phyloP scores from a whole-genome alignment of 2,797 vertebrate genomes.

The Pipistrellus kuhlii region DNA sequence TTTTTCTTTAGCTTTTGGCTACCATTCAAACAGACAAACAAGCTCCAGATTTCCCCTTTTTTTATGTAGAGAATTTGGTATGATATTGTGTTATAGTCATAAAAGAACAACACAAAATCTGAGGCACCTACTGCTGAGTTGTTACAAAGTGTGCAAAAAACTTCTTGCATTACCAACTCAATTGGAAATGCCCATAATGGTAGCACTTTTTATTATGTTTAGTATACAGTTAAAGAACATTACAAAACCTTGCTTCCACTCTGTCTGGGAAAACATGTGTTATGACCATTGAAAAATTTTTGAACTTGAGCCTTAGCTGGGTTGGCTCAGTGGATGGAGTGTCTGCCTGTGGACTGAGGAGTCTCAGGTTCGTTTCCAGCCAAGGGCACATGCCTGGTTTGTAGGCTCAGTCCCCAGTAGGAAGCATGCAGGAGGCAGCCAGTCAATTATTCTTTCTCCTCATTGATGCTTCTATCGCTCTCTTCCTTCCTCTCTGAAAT shows the following conservation, averaged over 20 bases:
- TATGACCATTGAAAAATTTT: background rate
- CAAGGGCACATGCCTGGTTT: too few relatives aligned
- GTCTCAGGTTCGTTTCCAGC: too few relatives aligned
- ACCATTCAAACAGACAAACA: conserved; percentile 20
- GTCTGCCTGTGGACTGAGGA: too few relatives aligned
- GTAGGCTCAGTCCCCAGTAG: too few relatives aligned
- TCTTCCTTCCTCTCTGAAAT: background rate
- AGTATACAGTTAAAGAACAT: background rate
- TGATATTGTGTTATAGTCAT: conserved; percentile 4
- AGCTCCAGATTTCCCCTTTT: background rate
- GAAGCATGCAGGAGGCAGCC: too few relatives aligned
- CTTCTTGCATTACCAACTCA: background rate
- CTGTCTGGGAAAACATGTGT: background rate
- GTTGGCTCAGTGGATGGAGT: too few relatives aligned
- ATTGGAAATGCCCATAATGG: conserved; percentile 34
- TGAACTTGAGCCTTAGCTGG: background rate
- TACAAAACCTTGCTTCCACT: conserved; percentile 1
- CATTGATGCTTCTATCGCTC: too few relatives aligned
- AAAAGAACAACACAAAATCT: conserved; percentile 21
- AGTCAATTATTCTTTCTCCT: too few relatives aligned
- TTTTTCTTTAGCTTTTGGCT: conserved; percentile 56
- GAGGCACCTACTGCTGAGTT: background rate
- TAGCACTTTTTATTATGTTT: background rate
- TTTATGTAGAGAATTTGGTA: background rate
- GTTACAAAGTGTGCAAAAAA: background rate